Conservation (phyloP, 2,888 invertebrate species). For the Sisyra nigra region DNA sequence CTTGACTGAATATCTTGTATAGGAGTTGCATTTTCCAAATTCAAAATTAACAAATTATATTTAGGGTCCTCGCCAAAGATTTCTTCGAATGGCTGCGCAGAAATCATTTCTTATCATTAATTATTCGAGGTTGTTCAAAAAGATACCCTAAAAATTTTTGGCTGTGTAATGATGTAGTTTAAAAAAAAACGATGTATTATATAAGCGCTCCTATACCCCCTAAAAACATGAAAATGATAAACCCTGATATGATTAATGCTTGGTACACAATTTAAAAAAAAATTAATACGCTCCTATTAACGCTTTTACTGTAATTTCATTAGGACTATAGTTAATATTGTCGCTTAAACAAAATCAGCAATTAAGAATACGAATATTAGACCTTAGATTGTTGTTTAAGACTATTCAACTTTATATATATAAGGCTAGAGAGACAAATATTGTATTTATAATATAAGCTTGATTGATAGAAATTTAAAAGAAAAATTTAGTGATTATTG, state of each 20-base stretch:
- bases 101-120: constrained; percentile 32
- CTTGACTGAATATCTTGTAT: too few relatives aligned
- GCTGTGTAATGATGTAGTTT: background rate
- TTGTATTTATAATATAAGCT: too few relatives aligned
- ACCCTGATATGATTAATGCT: constrained; percentile 4
- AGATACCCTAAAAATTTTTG: constrained; percentile 18
- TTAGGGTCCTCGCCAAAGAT: constrained; percentile 29
- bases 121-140: constrained; percentile 13
- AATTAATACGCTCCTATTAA: background rate
- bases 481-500: too few relatives aligned
- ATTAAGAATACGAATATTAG: too few relatives aligned
- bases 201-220: constrained; percentile 19
- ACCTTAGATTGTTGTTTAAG: too few relatives aligned
- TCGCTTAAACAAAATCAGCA: too few relatives aligned
- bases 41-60: constrained; percentile 17
- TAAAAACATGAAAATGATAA: constrained; percentile 1
- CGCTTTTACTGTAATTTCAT: too few relatives aligned
- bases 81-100: constrained; percentile 49
- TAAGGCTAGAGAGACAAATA: too few relatives aligned
- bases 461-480: too few relatives aligned
- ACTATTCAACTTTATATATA: too few relatives aligned
- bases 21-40: constrained; percentile 10
- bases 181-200: constrained; percentile 5
- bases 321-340: too few relatives aligned
- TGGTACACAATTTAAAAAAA: constrained; percentile 1